A percentile compares a stretch with the other conserved stretches of the same genome.
phyloP scores from a whole-genome alignment of 2,888 invertebrate genomes.

The Melangyna quadrimaculata region DNA sequence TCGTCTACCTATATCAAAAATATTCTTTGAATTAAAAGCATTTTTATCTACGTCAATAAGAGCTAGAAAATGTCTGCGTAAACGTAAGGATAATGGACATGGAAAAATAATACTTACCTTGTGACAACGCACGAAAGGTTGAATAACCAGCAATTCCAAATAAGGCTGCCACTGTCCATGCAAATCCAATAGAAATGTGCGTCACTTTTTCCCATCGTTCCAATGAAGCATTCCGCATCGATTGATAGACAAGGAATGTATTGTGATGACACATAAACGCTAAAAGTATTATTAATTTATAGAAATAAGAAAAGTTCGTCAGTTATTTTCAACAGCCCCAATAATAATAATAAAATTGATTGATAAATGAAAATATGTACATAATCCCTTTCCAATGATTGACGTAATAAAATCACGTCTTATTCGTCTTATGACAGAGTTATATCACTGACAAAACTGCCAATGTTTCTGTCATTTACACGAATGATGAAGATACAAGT shows the following conservation, averaged over 20 bases:
- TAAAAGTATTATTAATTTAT: conserved; percentile 78
- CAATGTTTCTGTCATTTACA: too few species aligned
- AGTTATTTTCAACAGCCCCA: too few species aligned
- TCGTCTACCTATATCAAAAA: too few species aligned
- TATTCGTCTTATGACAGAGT: too few species aligned
- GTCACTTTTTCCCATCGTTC: conserved; percentile 91
- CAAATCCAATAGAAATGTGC: conserved; percentile 88
- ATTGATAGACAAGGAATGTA: conserved; percentile 91
- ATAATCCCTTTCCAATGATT: too few species aligned
- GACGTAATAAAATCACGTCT: too few species aligned
- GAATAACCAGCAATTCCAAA: conserved; percentile 91
- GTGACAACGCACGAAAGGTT: conserved; percentile 89
- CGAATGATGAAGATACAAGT: too few species aligned
- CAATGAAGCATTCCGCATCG: conserved; percentile 88
- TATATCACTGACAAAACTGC: too few species aligned
- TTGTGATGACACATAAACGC: conserved; percentile 97
- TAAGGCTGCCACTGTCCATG: conserved; percentile 86
- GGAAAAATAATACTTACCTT: conserved; percentile 83
- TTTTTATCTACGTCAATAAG: background rate
- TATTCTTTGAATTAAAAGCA: too few species aligned
- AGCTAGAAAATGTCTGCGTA: background rate
- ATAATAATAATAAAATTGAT: too few species aligned
- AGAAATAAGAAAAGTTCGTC: background rate
- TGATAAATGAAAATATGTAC: too few species aligned
- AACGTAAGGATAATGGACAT: background rate